Percentiles rank a stretch among this genome's conserved stretches.
Conservation (phyloP, 92 coral and sea anemone genomes). For the Diadumene lineata region DNA sequence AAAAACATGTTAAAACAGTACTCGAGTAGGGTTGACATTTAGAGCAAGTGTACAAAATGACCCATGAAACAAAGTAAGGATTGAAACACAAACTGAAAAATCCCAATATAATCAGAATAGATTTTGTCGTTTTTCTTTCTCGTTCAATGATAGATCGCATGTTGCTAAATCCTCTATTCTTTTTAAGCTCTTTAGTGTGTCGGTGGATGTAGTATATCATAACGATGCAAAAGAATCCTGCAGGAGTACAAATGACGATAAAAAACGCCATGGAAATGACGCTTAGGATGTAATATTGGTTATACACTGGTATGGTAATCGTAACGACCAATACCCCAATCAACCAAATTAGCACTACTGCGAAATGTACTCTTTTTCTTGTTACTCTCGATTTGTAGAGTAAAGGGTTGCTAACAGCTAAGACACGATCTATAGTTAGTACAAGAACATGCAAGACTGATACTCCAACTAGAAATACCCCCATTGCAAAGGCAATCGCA, state of each 20-base stretch:
- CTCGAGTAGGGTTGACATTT: slow-evolving; percentile 3
- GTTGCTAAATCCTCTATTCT: neutral
- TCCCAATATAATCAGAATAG: slow-evolving; percentile 1
- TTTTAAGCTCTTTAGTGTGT: slow-evolving; percentile 27
- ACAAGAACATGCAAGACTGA: slow-evolving; percentile 11
- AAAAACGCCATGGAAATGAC: slow-evolving; percentile 5
- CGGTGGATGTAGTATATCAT: slow-evolving; percentile 14
- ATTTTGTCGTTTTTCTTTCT: slow-evolving; percentile 15
- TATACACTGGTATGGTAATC: neutral
- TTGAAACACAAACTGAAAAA: neutral
- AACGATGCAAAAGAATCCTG: neutral
- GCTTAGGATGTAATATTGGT: neutral
- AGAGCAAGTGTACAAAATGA: slow-evolving; percentile 5
- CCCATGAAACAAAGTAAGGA: neutral
- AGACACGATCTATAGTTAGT: slow-evolving; percentile 36
- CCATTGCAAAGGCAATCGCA: neutral
- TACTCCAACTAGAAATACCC: slow-evolving; percentile 6
- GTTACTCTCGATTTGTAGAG: slow-evolving; percentile 25
- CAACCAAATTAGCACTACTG: slow-evolving; percentile 19
- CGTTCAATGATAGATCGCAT: neutral
- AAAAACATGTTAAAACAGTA: neutral
- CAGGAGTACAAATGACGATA: neutral
- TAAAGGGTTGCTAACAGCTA: slow-evolving; percentile 29
- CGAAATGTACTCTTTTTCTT: neutral
- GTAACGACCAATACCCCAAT: neutral